These are phyloP conservation scores for Encarsia formosa DNA, from an alignment of 2,888 invertebrate genomes.

Conservation along the genomic window DNA sequence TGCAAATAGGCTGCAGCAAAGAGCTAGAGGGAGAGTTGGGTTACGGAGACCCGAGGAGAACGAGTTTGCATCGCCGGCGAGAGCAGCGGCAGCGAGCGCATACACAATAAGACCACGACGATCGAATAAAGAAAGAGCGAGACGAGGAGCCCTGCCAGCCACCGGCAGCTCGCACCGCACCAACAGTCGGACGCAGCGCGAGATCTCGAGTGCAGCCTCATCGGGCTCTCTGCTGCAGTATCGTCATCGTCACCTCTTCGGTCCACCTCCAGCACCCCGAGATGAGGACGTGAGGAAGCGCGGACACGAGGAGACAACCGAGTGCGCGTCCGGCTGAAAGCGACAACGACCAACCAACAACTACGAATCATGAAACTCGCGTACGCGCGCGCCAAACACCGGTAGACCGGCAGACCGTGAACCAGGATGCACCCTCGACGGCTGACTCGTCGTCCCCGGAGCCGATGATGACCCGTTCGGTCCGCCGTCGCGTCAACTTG, in stretches of 20 bases:
- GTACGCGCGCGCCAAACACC: background rate
- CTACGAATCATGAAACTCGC: background rate
- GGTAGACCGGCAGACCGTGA: background rate
- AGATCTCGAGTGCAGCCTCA: slow-evolving; percentile 18
- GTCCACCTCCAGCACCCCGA: background rate
- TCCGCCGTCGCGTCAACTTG: no score
- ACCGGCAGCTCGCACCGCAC: background rate
- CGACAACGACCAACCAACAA: background rate
- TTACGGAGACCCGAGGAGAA: no score
- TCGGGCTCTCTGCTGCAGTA: no score
- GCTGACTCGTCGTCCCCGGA: no score
- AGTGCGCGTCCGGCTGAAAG: slow-evolving; percentile 4
- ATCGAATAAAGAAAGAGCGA: no score
- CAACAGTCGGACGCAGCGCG: slow-evolving; percentile 26
- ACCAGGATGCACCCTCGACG: no score
- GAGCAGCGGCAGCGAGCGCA: background rate
- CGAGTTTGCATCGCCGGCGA: no score
- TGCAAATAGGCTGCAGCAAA: background rate
- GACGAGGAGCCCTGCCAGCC: background rate
- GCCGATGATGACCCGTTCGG: no score
- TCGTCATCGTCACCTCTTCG: no score
- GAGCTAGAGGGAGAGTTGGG: no score
- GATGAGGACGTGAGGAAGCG: background rate
- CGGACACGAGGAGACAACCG: background rate
- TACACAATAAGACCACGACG: background rate